Base-by-base conservation (phyloP, 2,113 vertebrate species). In the Gopherus evgoodei region DNA sequence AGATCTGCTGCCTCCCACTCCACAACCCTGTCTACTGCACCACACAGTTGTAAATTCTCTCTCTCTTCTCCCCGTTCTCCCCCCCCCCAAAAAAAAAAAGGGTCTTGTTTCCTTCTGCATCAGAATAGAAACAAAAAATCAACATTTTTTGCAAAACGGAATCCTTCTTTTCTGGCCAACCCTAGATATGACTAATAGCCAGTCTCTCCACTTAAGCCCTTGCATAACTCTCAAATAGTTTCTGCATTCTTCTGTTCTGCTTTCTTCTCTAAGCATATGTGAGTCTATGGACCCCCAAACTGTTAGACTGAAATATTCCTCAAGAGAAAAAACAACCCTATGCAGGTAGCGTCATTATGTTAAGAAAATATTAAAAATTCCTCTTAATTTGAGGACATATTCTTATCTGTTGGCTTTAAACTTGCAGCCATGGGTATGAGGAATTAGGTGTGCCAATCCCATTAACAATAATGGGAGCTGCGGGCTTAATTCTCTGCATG, bases 381-480 rank as follows among this genome's bases (percentile, higher is more conserved):
- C 53, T 83, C 56, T 84, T 97, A 86, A 93, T 95, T 93, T 85
- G 86, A 81, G 96, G 93, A 86, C 31, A 13, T 87, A 86, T 78
- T 69, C 89, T 84, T 83, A 80, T 95, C 93, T 96, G 9, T 88
- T 93, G 88, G 86, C 90, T 96, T 97, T 95, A 95, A 97, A 93
- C 62, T 72, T 88, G 80, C 87, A 96, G 17, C 83, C 57, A 42
- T 65, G 54, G 56, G 59, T 92, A 83, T 84, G 83, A 97, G 89
- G 96, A 98, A 91, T 62, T 93, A 95, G 95, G 96, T 95, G 89
- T 93, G 90, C 89, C 86, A 62, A 78, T 89, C 93, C 88, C 88
- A 80, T 94, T 91, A 95, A 94, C 94, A 96, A 87, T 59, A 95
- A 93, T 95, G 75, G 88, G 86, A 97, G 95, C 94, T 97, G 91